These are phyloP conservation scores for Chlorodrepanis virens DNA, from an alignment of 2,113 vertebrate species.

Conservation along the genomic window DNA sequence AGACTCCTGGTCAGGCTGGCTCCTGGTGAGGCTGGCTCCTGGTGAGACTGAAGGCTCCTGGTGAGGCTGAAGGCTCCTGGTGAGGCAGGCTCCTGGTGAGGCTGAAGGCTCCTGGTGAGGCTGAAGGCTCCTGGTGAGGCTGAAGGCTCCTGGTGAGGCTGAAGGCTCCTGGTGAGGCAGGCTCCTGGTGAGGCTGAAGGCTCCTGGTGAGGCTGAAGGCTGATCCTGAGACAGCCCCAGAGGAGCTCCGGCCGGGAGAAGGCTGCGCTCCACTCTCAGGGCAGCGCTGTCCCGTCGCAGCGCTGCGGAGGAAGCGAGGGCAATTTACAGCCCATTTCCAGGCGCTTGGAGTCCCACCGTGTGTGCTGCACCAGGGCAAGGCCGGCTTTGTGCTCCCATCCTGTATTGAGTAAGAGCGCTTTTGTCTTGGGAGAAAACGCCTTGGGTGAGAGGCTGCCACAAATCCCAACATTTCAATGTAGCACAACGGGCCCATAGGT, in stretches of 20 bases:
- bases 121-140: neutral
- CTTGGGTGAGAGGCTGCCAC: conserved; percentile 8
- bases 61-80: no score
- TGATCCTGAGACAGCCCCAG: neutral
- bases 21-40: no score
- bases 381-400: conserved; percentile 24
- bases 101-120: no score
- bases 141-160: rapidly evolving
- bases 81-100: no score
- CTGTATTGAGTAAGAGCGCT: conserved; percentile 49
- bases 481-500: neutral
- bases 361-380: neutral
- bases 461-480: neutral
- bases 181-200: rapidly evolving
- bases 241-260: neutral
- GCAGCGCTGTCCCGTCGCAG: neutral
- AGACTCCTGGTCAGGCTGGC: no score
- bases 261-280: neutral
- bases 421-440: conserved; percentile 45
- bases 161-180: neutral
- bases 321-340: neutral
- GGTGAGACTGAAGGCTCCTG: no score
- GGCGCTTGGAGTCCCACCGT: neutral
- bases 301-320: neutral
- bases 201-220: neutral